Base-by-base conservation (phyloP, 1,140 invertebrate genomes). In the Drosophila truncata region DNA sequence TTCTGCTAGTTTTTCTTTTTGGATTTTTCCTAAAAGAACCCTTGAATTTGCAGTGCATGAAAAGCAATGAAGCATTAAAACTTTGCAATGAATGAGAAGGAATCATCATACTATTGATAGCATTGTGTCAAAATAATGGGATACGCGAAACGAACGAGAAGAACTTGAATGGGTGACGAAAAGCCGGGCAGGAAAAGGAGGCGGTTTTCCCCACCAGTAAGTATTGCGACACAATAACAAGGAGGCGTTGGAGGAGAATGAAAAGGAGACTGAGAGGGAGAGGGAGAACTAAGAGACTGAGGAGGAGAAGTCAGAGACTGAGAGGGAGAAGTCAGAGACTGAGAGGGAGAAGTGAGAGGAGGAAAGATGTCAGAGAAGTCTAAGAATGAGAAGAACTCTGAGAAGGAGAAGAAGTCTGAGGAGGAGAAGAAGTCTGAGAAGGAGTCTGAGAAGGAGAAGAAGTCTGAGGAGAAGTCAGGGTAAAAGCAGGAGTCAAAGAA, bases 101-200 rank as follows among this genome's bases (percentile, higher is more conserved):
- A 31, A 31, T 50, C 49, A 31, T 31, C 49, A 31, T 31, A 31
- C 49, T 31, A 50, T 50, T 50, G 49, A 50, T 50, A 14, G 27
- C 49, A 31, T 50, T 50, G n/a, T 50, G 27, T 31, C 27, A 33
- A 50, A 50, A 50, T 57, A 25, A 52, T 35, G 31, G 14, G 31
- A 50, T 27, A 52, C 46, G 31, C 27, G 23, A 42, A 44, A 31
- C 35, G 58, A 74, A 61, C 23, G 58, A 66, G 60, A 49, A 77
- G 39, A 57, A 77, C 54, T 78, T 77, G 58, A 71, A 78, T 77
- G 62, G 76, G 76, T 77, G 76, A 78, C 59, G 52, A 78, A 77
- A 79, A 59, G 73, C 16, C 74, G 42, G 27, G 49, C 49, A 55
- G 49, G 50, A 41, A 55, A 71, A 61, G 49, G 47, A 20, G 49